Evolutionary conservation across 2,797 vertebrate genomes (phyloP), one percentile per base, ranked within the genome.

Genomic region (Phataginus tricuspis): DNA sequence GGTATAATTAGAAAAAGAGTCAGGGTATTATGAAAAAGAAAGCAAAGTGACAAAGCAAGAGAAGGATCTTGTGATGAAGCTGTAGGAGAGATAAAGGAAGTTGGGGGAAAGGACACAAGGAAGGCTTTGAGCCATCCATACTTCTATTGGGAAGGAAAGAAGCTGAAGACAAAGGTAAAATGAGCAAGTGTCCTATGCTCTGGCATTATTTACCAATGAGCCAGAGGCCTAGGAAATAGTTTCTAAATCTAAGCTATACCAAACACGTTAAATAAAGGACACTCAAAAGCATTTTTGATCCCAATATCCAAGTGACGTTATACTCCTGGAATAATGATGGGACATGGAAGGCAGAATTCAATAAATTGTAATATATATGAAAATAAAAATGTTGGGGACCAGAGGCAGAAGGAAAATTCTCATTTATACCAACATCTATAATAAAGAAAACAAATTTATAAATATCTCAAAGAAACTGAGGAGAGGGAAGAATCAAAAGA

Each of bases 401-500:
- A 86, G 37, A 51, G 51, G 68, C 3, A 80, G 49, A 1, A 64
- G 85, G 61, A 82, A 91, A 82, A 83, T 87, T 13, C 31, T 90
- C 94, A 66, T 39, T 71, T 90, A 92, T 68, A 79, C 21, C 49
- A 87, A 74, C 27, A 49, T 45, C 45, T 59, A 27, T 55, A 86
- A 83, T 72, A 55, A 96, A 78, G 15, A 93, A 74, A 95, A 87
- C 15, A 87, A n/a, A 94, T 77, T 85, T 90, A 94, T 11, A 78
- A 89, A 64, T 69, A 92, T 57, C n/a, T 93, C 57, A 61, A 88
- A 91, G 27, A 91, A 85, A 89, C 0, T 63, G 25, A 25, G 34
- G 25, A 72, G 34, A 83, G n/a, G 31, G 64, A 7, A 69, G 11
- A 90, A 72, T 63, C 1, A 79, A 69, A 86, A 95, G 61, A n/a